These are phyloP conservation scores for Petaurus breviceps DNA, from an alignment of 2,113 vertebrate genomes.

Conservation along the genomic window DNA sequence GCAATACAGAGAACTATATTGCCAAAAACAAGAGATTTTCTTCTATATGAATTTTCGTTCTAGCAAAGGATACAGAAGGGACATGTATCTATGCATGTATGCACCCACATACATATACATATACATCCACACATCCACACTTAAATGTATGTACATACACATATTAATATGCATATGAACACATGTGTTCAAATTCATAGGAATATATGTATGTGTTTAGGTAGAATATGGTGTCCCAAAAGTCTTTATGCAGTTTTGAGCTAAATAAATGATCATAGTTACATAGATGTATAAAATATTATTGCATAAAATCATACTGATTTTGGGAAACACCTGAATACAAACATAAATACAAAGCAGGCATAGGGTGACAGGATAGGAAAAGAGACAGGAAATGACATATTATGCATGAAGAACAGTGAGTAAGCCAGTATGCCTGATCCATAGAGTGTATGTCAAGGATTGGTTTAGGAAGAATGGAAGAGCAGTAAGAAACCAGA, in stretches of 20 bases:
- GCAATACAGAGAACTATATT: background rate
- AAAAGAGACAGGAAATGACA: background rate
- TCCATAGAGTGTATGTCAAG: background rate
- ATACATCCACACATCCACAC: too few species aligned
- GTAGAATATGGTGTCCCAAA: background rate
- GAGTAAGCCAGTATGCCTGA: too few species aligned
- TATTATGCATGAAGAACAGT: background rate
- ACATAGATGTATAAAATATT: background rate
- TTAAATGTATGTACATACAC: too few species aligned
- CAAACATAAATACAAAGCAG: background rate
- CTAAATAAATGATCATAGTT: background rate
- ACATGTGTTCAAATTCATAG: background rate
- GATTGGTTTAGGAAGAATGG: background rate
- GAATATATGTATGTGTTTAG: background rate
- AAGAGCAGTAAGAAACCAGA: background rate
- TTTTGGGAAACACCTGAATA: background rate
- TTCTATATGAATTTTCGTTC: background rate
- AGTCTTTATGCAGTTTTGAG: background rate
- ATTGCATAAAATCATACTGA: background rate
- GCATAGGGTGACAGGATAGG: background rate
- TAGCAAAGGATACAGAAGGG: background rate
- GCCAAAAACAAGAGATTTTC: background rate
- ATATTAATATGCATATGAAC: background rate
- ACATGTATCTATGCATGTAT: too few species aligned
- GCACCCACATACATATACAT: too few species aligned